phyloP scores from a whole-genome alignment of 1,140 invertebrate species.

The Monochamus saltuarius region DNA sequence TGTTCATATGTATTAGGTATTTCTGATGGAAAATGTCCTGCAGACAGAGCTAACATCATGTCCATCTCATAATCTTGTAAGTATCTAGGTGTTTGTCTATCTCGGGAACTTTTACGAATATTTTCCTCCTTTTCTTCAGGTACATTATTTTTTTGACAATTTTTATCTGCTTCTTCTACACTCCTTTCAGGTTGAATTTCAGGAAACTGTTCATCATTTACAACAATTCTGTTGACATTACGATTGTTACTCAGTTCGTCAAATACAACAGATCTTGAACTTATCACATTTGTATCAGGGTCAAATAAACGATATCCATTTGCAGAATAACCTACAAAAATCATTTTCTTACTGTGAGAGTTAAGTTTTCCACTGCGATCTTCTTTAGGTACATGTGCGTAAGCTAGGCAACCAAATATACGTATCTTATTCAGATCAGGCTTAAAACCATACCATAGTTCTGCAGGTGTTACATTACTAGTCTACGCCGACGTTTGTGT shows the following conservation, averaged over 20 bases:
- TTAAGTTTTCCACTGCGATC: conserved; percentile 29
- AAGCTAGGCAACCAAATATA: conserved; percentile 45
- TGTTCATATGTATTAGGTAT: background rate
- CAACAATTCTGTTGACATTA: conserved; percentile 8
- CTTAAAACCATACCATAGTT: conserved; percentile 29
- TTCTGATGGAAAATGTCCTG: conserved; percentile 22
- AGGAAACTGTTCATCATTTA: background rate
- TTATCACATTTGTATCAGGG: conserved; percentile 33
- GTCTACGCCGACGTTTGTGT: conserved; percentile 27
- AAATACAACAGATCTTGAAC: conserved; percentile 43
- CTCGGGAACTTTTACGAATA: background rate
- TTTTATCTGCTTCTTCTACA: conserved; percentile 1
- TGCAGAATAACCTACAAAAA: conserved; percentile 31
- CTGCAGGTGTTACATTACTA: conserved; percentile 20
- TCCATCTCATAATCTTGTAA: conserved; percentile 2
- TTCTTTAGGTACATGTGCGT: conserved; percentile 32
- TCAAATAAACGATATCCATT: conserved; percentile 35
- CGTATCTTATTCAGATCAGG: conserved; percentile 28
- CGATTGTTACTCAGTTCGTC: conserved; percentile 33
- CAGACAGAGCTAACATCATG: background rate
- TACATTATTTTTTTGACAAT: background rate
- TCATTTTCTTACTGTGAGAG: conserved; percentile 27
- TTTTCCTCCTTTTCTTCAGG: conserved; percentile 17
- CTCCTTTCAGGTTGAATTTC: background rate
- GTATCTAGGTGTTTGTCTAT: conserved; percentile 2